phyloP scores from a whole-genome alignment of 2,797 vertebrate species.

The Pristis pectinata region DNA sequence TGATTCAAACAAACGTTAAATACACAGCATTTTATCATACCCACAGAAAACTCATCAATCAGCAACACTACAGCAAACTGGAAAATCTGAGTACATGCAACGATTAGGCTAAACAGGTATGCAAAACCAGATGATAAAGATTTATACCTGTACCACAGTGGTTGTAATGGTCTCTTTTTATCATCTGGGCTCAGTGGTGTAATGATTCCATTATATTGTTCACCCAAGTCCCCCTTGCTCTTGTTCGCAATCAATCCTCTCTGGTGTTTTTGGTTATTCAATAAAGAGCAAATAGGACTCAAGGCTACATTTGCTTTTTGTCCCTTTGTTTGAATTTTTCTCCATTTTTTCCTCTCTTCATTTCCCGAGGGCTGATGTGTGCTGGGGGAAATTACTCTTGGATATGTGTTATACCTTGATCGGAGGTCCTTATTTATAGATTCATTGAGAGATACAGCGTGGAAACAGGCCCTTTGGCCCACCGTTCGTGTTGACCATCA shows the following conservation, averaged over 20 bases:
- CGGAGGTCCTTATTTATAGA: too few relatives aligned
- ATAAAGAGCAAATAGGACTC: not conserved
- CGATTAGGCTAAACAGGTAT: not conserved
- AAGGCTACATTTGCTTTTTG: not conserved
- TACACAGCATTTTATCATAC: not conserved
- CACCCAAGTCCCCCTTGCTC: not conserved
- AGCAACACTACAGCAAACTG: not conserved
- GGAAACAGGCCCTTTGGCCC: too few relatives aligned
- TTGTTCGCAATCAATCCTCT: not conserved
- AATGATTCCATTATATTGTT: not conserved
- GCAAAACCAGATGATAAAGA: not conserved
- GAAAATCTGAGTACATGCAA: not conserved
- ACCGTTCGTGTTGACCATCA: too few relatives aligned
- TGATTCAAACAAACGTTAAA: not conserved
- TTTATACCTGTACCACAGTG: not conserved
- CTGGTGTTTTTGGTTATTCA: not conserved
- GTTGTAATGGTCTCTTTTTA: not conserved
- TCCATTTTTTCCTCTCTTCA: not conserved
- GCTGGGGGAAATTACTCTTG: not conserved
- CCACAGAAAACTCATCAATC: not conserved
- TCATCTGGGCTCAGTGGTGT: not conserved
- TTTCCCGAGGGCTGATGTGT: not conserved
- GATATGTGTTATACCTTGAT: not conserved
- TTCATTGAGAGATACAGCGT: too few relatives aligned
- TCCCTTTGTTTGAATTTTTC: not conserved